phyloP scores from a whole-genome alignment of 2,113 vertebrate species.

The Chionodraco myersi region DNA sequence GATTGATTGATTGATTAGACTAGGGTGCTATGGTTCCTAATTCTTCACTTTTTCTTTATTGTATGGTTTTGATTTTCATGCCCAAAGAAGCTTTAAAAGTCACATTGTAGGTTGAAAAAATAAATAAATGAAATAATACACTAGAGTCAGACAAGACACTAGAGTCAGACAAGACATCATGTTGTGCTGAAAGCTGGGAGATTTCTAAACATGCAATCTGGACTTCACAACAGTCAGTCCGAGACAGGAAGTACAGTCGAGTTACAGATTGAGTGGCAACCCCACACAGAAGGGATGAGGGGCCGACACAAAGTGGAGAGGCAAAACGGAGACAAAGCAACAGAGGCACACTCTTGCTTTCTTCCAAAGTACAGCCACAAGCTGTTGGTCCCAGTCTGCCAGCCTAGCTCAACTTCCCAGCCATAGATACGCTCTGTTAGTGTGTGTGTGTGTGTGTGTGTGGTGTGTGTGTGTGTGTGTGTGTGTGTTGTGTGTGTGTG shows the following conservation, averaged over 20 bases:
- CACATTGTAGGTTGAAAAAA: background rate
- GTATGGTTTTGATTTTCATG: background rate
- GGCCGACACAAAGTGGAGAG: slow-evolving; percentile 58
- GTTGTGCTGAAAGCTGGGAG: slow-evolving; percentile 23
- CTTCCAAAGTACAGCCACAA: slow-evolving; percentile 76
- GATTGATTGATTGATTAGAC: no score
- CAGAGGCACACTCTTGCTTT: slow-evolving; percentile 64
- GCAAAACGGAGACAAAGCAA: slow-evolving; percentile 66
- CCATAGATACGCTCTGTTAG: slow-evolving; percentile 54
- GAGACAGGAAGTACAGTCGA: slow-evolving; percentile 42
- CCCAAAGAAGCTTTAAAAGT: background rate
- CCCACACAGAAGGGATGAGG: slow-evolving; percentile 55
- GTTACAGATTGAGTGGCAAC: slow-evolving; percentile 61
- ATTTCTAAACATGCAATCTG: slow-evolving; percentile 50
- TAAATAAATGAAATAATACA: background rate
- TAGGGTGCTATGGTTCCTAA: background rate
- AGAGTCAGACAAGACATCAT: slow-evolving; percentile 9
- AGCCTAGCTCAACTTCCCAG: slow-evolving; percentile 67
- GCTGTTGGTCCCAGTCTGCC: slow-evolving; percentile 76
- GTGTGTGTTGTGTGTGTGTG: slow-evolving; percentile 14
- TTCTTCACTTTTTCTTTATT: background rate
- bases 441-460: slow-evolving; percentile 28
- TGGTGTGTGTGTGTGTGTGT: slow-evolving; percentile 27
- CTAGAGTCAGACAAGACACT: background rate
- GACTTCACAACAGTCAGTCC: slow-evolving; percentile 41